Evolutionary conservation across 2,888 invertebrate genomes (phyloP).

Genomic region (Sminthurinus aureus): DNA sequence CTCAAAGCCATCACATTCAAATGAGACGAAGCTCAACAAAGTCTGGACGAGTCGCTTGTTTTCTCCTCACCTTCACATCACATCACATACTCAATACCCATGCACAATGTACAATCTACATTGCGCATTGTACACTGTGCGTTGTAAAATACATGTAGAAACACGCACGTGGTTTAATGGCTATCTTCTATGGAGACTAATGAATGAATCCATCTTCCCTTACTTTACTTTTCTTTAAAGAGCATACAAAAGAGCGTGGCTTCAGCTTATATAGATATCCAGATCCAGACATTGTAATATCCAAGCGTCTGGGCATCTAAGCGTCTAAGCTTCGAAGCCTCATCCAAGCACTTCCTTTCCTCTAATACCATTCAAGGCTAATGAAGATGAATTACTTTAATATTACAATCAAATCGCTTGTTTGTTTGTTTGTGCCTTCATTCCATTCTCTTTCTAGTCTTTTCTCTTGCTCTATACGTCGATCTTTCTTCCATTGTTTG

Average conservation of each 20-base stretch:
- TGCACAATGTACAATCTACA: no score
- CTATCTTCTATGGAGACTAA: not conserved
- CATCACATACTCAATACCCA: no score
- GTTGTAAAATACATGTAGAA: not conserved
- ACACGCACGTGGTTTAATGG: no score
- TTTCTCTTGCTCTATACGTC: not conserved
- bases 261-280: not conserved
- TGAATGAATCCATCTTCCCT: not conserved
- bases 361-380: not conserved
- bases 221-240: not conserved
- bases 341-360: no score
- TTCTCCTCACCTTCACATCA: no score
- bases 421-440: not conserved
- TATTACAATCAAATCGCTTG: slow-evolving; percentile 9
- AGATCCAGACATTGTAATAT: not conserved
- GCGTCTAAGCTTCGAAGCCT: not conserved
- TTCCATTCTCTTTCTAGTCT: not conserved
- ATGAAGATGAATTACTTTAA: slow-evolving; percentile 15
- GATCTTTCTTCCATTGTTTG: not conserved
- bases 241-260: not conserved
- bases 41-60: no score
- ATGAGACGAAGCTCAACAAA: no score
- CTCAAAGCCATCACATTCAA: no score
- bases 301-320: not conserved
- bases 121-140: no score